phyloP scores from a whole-genome alignment of 1,140 invertebrate genomes.

The Pomphorhynchus laevis region DNA sequence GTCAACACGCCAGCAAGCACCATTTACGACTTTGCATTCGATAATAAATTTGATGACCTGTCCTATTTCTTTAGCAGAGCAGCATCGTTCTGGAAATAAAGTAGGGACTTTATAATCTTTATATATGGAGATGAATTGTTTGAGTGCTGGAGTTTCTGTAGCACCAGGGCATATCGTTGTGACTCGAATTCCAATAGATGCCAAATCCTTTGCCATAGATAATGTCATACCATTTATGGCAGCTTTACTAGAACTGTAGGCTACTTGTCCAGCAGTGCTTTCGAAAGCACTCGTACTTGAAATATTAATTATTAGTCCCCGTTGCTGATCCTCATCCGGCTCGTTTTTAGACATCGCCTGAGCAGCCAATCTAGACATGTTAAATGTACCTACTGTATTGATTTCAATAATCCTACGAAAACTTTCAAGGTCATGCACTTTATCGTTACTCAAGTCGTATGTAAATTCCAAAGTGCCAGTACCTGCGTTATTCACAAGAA shows the following conservation, averaged over 20 bases:
- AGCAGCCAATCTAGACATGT: not conserved
- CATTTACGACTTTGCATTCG: no score
- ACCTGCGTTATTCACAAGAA: constrained; percentile 69
- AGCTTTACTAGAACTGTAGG: not conserved
- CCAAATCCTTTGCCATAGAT: not conserved
- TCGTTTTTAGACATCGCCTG: not conserved
- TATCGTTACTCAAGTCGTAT: constrained; percentile 16
- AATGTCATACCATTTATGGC: not conserved
- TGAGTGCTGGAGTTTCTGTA: constrained; percentile 1
- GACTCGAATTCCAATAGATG: not conserved
- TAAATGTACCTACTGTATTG: not conserved
- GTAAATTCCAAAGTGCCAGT: constrained; percentile 46
- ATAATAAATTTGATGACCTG: no score
- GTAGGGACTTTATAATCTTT: no score
- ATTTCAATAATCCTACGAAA: not conserved
- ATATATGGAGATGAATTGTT: no score
- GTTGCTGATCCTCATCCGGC: not conserved
- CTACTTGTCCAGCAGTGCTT: constrained; percentile 26
- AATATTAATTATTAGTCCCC: not conserved
- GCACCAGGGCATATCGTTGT: not conserved
- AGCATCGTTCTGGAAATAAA: no score
- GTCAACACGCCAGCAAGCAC: no score
- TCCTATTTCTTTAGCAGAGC: no score
- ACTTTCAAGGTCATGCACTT: constrained; percentile 4
- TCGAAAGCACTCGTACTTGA: not conserved